These are phyloP conservation scores for Cisticola juncidis DNA, from an alignment of 2,113 vertebrate genomes.

Conservation along the genomic window DNA sequence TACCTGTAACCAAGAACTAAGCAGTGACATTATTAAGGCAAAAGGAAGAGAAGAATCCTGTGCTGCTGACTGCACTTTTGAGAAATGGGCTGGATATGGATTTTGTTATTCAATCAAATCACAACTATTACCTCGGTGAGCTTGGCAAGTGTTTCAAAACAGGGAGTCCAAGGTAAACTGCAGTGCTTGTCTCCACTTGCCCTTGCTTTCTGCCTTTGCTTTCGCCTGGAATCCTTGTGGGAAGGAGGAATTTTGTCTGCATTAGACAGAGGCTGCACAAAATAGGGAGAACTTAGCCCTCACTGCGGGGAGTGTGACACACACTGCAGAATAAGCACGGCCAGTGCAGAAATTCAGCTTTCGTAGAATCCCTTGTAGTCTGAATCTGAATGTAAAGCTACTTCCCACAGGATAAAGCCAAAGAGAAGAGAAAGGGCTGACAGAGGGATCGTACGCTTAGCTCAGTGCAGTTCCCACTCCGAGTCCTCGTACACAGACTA, in stretches of 20 bases:
- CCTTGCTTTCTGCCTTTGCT: conserved; percentile 31
- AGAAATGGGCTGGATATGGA: background rate
- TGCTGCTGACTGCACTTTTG: background rate
- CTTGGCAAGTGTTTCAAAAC: conserved; percentile 1
- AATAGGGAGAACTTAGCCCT: conserved; percentile 41
- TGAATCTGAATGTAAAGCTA: conserved; percentile 33
- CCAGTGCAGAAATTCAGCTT: conserved; percentile 36
- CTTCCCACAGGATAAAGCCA: conserved; percentile 41
- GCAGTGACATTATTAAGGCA: background rate
- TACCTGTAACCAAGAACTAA: background rate
- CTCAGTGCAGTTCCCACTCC: background rate
- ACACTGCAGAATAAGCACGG: background rate
- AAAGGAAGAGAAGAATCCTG: background rate
- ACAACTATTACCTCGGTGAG: background rate
- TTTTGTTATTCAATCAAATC: conserved; percentile 28
- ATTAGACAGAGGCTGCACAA: conserved; percentile 34
- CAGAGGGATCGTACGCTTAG: background rate
- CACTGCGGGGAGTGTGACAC: background rate
- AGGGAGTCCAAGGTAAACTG: conserved; percentile 9
- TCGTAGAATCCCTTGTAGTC: conserved; percentile 37
- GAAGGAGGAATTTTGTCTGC: conserved; percentile 41
- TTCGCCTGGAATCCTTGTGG: conserved; percentile 23
- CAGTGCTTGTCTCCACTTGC: background rate
- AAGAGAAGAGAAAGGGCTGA: background rate
- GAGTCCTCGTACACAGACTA: background rate